Evolutionary conservation across 2,888 invertebrate genomes (phyloP), one percentile per base, ranked within the genome.

Genomic region (Zygaena filipendulae): DNA sequence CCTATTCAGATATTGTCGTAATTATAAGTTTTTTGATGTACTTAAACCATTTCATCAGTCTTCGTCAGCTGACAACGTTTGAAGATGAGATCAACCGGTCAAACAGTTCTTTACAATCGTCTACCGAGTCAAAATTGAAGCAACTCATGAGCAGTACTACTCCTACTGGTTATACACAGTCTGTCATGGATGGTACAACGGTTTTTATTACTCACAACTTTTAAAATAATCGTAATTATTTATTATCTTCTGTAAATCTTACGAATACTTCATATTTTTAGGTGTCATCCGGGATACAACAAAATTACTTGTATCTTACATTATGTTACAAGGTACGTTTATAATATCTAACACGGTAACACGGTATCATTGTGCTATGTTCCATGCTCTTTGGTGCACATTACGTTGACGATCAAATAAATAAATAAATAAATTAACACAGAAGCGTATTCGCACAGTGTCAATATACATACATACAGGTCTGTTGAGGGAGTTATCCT

Each of bases 291-390:
- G 18, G 4, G 47, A 58, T 2, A 45, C 49, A 2, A 42, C 72
- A 8, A 39, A 32, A 9, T 42, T 68, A 14, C 45, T 71, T 8
- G 54, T 56, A 3, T 70, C 72, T 0, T 59, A 64, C 38, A 49
- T 59, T 21, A 55, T 52, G 43, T 41, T 54, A 10, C 60, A 66
- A 58, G 64, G 72, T 70, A 57, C 21, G 23, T n/a, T n/a, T n/a
- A n/a, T n/a, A n/a, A n/a, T n/a, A n/a, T 22, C 22, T 27, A 20
- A 18, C 7, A 20, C 3, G n/a, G n/a, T n/a, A n/a, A n/a, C n/a
- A n/a, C n/a, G n/a, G n/a, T n/a, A n/a, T n/a, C n/a, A n/a, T n/a
- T n/a, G n/a, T n/a, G n/a, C n/a, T n/a, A n/a, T n/a, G n/a, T n/a
- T n/a, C n/a, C n/a, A n/a, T n/a, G n/a, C n/a, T n/a, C n/a, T n/a